Percentiles rank a stretch among this genome's conserved stretches.
phyloP scores from a whole-genome alignment of 2,888 invertebrate species.

The Miltochrista miniata region DNA sequence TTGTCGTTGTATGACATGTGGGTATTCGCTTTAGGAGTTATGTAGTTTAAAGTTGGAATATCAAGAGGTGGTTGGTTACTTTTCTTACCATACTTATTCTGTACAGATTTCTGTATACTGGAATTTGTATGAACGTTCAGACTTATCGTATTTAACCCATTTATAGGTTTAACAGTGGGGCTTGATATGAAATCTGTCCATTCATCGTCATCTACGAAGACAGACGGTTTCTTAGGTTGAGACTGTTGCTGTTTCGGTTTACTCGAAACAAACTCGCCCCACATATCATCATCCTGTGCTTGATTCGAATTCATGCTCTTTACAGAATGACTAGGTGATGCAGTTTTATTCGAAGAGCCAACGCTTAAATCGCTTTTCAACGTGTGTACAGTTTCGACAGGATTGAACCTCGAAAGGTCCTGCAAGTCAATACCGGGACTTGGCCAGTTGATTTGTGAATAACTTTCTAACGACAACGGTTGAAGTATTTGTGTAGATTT shows the following conservation, averaged over 20 bases:
- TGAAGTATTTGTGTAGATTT: conserved; percentile 74
- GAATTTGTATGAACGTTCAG: conserved; percentile 74
- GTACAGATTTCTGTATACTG: conserved; percentile 60
- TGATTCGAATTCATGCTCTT: conserved; percentile 46
- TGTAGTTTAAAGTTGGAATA: conserved; percentile 74
- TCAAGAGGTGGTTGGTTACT: conserved; percentile 61
- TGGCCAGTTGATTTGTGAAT: conserved; percentile 85
- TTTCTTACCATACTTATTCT: conserved; percentile 54
- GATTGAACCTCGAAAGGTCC: conserved; percentile 77
- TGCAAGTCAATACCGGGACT: conserved; percentile 83
- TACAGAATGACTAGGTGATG: conserved; percentile 62
- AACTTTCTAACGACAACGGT: conserved; percentile 75
- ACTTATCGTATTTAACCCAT: conserved; percentile 76
- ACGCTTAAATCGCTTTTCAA: conserved; percentile 65
- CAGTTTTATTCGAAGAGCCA: conserved; percentile 58
- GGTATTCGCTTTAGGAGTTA: conserved; percentile 70
- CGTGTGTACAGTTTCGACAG: conserved; percentile 74
- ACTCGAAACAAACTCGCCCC: conserved; percentile 85
- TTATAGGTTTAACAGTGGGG: conserved; percentile 68
- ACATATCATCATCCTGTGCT: conserved; percentile 79
- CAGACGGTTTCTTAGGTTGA: conserved; percentile 50
- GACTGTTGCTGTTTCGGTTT: conserved; percentile 61
- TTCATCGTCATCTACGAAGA: conserved; percentile 71
- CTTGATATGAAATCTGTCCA: conserved; percentile 81
- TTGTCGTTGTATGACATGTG: conserved; percentile 66